Evolutionary conservation across 2,888 invertebrate genomes (phyloP), one percentile per base, ranked within the genome.

Genomic region (Trissolcus brochymenae): DNA sequence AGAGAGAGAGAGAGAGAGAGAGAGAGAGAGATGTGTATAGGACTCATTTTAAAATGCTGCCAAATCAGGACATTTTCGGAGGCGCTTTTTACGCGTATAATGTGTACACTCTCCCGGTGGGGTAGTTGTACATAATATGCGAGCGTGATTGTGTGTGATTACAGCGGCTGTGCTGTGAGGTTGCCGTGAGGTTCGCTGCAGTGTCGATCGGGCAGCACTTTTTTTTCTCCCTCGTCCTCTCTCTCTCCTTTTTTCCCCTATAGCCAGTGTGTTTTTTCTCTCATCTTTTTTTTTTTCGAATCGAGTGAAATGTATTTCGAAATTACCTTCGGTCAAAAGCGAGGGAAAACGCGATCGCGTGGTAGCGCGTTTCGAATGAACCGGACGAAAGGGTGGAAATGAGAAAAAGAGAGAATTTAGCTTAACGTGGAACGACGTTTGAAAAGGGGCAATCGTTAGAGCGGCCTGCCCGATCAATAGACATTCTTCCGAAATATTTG

Each of bases 121-220:
- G 83, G 82, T 81, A 86, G 85, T 86, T 84, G 85, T 84, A 84
- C 84, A 85, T 84, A 87, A 86, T 85, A 83, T 82, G 79, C 78
- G 78, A 74, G 78, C 79, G 85, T 85, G 85, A 87, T 87, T 86
- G 83, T 81, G 81, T 83, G 84, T 84, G 85, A 86, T 87, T 86
- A 85, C 83, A 80, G 81, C 71, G 78, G 62, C 76, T 61, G 66
- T 67, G 65, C 68, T 67, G 57, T 66, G 67, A 66, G 72, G 77
- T 79, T 79, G 40, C 76, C 64, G 35, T 71, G 78, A 78, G 70
- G 66, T 70, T 67, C 76, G 60, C 76, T 51, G 75, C 80, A 79
- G 79, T 81, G 79, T 76, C 78, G 78, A 72, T 76, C 78, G 80
- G 55, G 65, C 65, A 51, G 73, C 43, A 73, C 62, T 74, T 68